Evolutionary conservation across 2,797 vertebrate genomes (phyloP), one percentile per base, ranked within the genome.

Genomic region (Hyperoplus lanceolatus): DNA sequence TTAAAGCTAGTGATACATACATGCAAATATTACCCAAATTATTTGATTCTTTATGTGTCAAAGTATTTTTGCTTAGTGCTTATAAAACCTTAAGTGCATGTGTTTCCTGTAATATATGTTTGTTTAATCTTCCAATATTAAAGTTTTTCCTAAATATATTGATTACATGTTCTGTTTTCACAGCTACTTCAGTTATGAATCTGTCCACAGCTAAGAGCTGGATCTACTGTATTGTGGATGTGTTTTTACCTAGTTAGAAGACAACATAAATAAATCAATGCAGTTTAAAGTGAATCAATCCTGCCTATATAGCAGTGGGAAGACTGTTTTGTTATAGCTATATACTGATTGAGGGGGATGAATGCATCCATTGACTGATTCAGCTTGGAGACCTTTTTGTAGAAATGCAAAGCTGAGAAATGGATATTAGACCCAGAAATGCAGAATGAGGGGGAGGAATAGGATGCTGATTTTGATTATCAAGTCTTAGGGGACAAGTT

Each of bases 391-490:
- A 64, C 14, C 11, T 8, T 49, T 41, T 29, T 29, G 1, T 8
- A 45, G 55, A 66, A 84, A 67, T 43, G 36, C 51, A 55, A 29
- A 29, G 54, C 38, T 36, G 42, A 75, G n/a, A 41, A 70, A 55
- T 2, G 12, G 70, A 75, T 58, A 61, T 45, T 21, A 75, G 41
- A 70, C 8, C 36, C 45, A 70, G 54, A 73, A 67, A 79, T 4
- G 3, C 13, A 53, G 59, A 49, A 55, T 36, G 50, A 63, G 58
- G 45, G 60, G 16, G 51, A 43, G 46, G 18, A 73, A 43, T 43
- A 48, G 49, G 54, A 60, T 66, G 57, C 55, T 38, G 38, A 79
- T 74, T 75, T 56, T 49, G 36, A 81, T 18, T 9, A 61, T 72
- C 14, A 69, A 42, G 55, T 38, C 62, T 38, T 55, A 51, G 6